Evolutionary conservation across 2,113 vertebrate species (phyloP).

Genomic region (Montifringilla adamsi): DNA sequence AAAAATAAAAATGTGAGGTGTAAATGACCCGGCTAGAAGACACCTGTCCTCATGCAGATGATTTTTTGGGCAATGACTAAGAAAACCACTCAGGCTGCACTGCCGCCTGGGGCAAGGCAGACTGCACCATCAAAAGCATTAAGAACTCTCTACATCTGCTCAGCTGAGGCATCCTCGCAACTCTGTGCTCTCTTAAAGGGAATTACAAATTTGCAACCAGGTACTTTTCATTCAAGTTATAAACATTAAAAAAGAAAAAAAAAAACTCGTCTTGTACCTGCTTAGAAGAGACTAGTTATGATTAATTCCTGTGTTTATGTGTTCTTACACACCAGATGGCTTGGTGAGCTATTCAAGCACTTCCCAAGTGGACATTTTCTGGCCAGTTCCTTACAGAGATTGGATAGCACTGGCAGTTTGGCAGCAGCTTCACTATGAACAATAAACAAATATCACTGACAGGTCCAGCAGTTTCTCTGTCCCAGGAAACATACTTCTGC

Average conservation of each 20-base stretch:
- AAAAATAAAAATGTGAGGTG: not conserved
- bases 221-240: not conserved
- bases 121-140: no score
- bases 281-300: not conserved
- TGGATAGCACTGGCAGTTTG: conserved; percentile 15
- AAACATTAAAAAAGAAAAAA: not conserved
- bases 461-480: not conserved
- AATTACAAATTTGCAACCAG: not conserved
- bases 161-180: not conserved
- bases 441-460: not conserved
- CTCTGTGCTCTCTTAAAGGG: not conserved
- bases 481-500: not conserved
- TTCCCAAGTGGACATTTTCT: not conserved
- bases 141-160: not conserved
- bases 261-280: not conserved
- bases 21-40: not conserved
- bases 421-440: not conserved
- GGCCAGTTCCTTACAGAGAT: not conserved
- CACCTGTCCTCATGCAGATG: not conserved
- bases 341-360: not conserved
- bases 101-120: accelerated
- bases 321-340: conserved; percentile 4
- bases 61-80: not conserved
- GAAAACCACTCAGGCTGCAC: not conserved
- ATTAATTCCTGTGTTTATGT: not conserved